These are phyloP conservation scores for Halictus ligatus DNA, from an alignment of 2,888 invertebrate genomes.

Conservation along the genomic window DNA sequence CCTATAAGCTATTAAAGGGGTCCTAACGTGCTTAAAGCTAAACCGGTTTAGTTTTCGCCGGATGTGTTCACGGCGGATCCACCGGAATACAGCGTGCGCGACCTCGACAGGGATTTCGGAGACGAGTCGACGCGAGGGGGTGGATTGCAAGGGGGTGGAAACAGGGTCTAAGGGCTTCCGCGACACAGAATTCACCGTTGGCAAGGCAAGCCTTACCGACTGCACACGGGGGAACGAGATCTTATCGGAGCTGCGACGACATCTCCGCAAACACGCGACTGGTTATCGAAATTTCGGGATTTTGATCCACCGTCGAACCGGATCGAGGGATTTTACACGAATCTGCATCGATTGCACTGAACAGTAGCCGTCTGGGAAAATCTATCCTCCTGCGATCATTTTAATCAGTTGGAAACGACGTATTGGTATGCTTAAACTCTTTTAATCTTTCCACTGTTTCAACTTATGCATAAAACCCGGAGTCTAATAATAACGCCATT, in stretches of 20 bases:
- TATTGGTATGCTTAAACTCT: too few relatives aligned
- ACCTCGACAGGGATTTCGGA: constrained; percentile 66
- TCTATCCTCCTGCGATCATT: too few relatives aligned
- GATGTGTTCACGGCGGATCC: constrained; percentile 80
- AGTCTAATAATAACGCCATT: too few relatives aligned
- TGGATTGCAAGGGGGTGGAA: background rate
- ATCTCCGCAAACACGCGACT: constrained; percentile 65
- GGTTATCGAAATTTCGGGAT: constrained; percentile 70
- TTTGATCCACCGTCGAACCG: constrained; percentile 29
- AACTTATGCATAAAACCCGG: too few relatives aligned
- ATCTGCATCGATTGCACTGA: too few relatives aligned
- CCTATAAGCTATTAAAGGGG: constrained; percentile 84
- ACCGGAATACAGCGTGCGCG: constrained; percentile 72
- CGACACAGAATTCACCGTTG: constrained; percentile 61
- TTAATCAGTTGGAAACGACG: too few relatives aligned
- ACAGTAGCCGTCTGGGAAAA: too few relatives aligned
- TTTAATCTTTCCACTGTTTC: too few relatives aligned
- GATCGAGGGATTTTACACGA: constrained; percentile 10
- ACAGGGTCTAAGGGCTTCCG: constrained; percentile 28
- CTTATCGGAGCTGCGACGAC: constrained; percentile 57
- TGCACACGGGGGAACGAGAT: constrained; percentile 49
- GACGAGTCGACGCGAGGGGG: constrained; percentile 27
- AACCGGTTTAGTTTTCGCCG: constrained; percentile 84
- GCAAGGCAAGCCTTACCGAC: constrained; percentile 44
- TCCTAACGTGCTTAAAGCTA: constrained; percentile 84